Evolutionary conservation across 2,797 vertebrate genomes (phyloP), one percentile per base, ranked within the genome.

Genomic region (Momotus momota): DNA sequence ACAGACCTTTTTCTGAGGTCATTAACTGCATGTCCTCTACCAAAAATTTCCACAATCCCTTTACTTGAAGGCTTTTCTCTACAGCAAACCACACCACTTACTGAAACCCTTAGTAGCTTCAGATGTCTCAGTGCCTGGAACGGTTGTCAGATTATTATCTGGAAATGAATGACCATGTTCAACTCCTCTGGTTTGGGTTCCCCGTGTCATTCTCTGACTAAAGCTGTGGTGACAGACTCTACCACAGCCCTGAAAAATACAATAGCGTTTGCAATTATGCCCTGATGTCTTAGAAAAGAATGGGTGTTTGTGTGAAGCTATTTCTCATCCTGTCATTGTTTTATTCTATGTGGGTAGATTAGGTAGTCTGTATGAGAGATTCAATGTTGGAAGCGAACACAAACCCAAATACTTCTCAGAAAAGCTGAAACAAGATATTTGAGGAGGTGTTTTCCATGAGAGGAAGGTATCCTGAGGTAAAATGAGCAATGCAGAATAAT

Each of bases 61-160:
- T 81, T 43, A 74, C 77, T 78, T 48, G 52, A 88, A 33, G 58
- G 70, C 60, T 88, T 80, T 66, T 93, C 46, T 55, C 43, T 33
- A 5, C 40, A 85, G 85, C 81, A 92, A 93, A 86, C 57, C 64
- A 80, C 66, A 43, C 25, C 35, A 35, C 58, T 88, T 65, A 66
- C 57, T 95, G 77, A 86, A 94, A 90, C 19, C 22, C 73, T 94
- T 83, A 96, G 33, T 52, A 87, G 91, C 85, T 96, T 94, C 93
- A 96, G 91, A 93, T 91, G 94, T 82, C 84, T 84, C 61, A 66
- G 65, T 60, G 89, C 75, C 85, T 81, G 87, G 61, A 86, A 91
- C 18, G 29, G 81, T 67, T 5, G 19, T 74, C 77, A 93, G 77
- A 90, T 93, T 81, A 70, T 94, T 81, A 91, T 93, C 89, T 94